Evolutionary conservation across 2,888 invertebrate genomes (phyloP), one percentile per base, ranked within the genome.

Genomic region (Caenorhabditis sinica): DNA sequence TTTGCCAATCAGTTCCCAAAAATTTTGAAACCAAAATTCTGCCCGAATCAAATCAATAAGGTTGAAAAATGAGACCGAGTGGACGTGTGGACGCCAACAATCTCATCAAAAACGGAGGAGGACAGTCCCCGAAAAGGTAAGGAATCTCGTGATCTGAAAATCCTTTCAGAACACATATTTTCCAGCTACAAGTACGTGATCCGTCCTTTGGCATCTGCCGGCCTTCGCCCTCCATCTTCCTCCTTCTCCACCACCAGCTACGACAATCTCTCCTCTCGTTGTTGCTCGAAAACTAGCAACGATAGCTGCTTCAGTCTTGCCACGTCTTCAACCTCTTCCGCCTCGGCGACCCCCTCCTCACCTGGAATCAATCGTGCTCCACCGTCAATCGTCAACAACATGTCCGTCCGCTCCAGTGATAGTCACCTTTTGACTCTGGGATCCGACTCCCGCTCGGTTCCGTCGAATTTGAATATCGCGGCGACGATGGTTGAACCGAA

Each of bases 381-480:
- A n/a, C n/a, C n/a, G n/a, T n/a, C n/a, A n/a, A n/a, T n/a, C n/a
- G n/a, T n/a, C n/a, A 40, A 11, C 33, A 43, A 45, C 43, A 49
- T 45, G 49, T 58, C 28, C 17, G 9, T 28, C 17, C 45, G 43
- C 53, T 15, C 45, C 28, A 79, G 68, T 51, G 71, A 79, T 17
- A 79, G 77, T 23, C 77, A 79, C 17, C 43, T 71, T 15, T 30
- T 79, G 25, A 79, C 77, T 23, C 77, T 79, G 4, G 77, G 77
- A 4, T 79, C 77, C 9, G 77, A 79, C 23, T 28, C 60, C 25
- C 77, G 77, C 30, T 5, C 53, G 3, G 13, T 53, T 25, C n/a
- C 69, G 1, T 20, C 20, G 28, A 61, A 51, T 43, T 9, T 28
- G 63, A 79, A 79, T 71, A 69, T 79, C 23, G 74, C 76, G 0